Conservation (phyloP, 2,113 vertebrate species). For the Mixornis gularis region DNA sequence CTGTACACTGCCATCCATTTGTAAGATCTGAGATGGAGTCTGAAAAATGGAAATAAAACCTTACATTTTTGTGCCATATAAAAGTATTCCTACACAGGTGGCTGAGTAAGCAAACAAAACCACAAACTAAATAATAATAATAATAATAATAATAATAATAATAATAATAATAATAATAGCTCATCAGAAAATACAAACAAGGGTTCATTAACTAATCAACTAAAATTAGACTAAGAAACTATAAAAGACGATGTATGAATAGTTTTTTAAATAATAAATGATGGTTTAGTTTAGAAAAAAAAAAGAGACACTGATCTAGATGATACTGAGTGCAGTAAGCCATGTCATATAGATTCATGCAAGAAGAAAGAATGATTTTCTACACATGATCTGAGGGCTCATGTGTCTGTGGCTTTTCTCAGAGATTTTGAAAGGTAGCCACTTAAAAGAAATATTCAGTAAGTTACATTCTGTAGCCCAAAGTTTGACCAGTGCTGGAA, state of each 20-base stretch:
- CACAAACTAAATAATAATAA: neutral
- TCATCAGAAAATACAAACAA: neutral
- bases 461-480: neutral
- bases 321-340: neutral
- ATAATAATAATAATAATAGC: neutral
- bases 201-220: neutral
- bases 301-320: neutral
- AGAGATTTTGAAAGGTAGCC: neutral
- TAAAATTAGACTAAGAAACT: neutral
- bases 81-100: neutral
- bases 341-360: neutral
- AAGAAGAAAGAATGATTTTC: neutral
- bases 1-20: neutral
- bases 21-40: neutral
- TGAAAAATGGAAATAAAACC: neutral
- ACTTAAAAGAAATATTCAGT: neutral
- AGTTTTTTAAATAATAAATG: neutral
- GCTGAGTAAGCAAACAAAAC: fast-evolving
- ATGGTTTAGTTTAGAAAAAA: neutral
- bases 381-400: neutral
- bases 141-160: neutral
- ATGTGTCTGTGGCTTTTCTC: neutral
- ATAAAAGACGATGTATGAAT: neutral
- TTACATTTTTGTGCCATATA: neutral
- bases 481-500: neutral